Evolutionary conservation across 2,888 invertebrate species (phyloP), one percentile per base, ranked within the genome.

Genomic region (Dyspetes luteomarginatus): DNA sequence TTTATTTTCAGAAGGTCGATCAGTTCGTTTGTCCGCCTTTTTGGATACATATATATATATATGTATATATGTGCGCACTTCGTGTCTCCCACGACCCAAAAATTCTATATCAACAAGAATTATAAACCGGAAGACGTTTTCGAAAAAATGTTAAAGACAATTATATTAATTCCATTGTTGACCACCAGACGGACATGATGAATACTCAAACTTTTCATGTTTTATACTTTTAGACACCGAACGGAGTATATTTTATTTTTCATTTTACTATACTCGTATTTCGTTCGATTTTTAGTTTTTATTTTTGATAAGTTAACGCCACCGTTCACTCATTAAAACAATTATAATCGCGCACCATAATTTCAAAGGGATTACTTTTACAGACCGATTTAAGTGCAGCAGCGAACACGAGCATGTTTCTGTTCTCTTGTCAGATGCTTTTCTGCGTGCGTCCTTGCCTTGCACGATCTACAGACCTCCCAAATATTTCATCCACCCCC

Each of bases 1-100:
- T 81, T 78, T 77, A 81, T 81, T 81, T 81, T 78, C 81, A 71
- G 65, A 78, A 77, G 73, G 65, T 78, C 73, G 73, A 73, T 73
- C 62, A 30, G 48, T 56, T 81, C 76, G 76, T 73, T 67, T 43
- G 67, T 72, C 28, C 56, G 62, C 60, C 45, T 56, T 73, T 56
- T 65, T 22, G 64, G 43, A 73, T 73, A 56, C 73, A 64, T 73
- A 65, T 73, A 64, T n/a, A n/a, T n/a, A n/a, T n/a, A n/a, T n/a
- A n/a, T n/a, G n/a, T n/a, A n/a, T n/a, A 52, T 5, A 15, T 3
- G n/a, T 48, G 48, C 60, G 48, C 71, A 28, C 17, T 17, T 48
- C 22, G 58, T 19, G 45, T 45, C 19, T 5, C 28, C 28, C 71
- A 43, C 52, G 30, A 4, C 24, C 22, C 45, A n/a, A 45, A 2